A percentile compares a stretch with the other conserved stretches of the same genome.
Evolutionary conservation across 2,888 invertebrate species (phyloP).

Genomic region (Latrodectus elegans): DNA sequence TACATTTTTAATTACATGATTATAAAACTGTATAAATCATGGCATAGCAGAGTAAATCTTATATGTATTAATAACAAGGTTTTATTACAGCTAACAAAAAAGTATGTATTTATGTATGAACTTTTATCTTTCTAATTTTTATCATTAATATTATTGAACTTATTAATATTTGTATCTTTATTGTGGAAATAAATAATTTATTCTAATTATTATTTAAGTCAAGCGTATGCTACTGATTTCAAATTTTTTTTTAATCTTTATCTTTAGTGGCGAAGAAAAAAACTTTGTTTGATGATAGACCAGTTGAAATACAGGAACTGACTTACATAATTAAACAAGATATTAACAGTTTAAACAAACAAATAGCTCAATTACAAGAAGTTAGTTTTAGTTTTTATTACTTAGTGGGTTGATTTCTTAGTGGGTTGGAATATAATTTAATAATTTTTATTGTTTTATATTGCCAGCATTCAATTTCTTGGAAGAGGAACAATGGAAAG

Average conservation of each 20-base stretch:
- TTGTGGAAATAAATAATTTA: no score
- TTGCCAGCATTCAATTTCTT: conserved; percentile 16
- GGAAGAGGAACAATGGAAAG: conserved; percentile 41
- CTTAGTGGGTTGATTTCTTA: conserved; percentile 5
- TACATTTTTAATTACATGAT: no score
- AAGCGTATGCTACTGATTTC: no score
- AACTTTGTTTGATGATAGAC: conserved; percentile 96
- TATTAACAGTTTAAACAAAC: conserved; percentile 93
- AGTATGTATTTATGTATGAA: no score
- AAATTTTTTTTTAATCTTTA: conserved; percentile 20
- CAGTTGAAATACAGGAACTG: conserved; percentile 96
- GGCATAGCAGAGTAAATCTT: no score
- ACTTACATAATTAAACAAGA: conserved; percentile 98
- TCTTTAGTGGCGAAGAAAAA: conserved; percentile 95
- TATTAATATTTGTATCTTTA: no score
- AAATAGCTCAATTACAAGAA: conserved; percentile 87
- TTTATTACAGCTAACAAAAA: no score
- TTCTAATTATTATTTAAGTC: no score
- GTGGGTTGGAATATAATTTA: background rate
- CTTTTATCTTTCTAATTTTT: no score
- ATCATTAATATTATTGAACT: no score
- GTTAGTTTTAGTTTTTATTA: conserved; percentile 79
- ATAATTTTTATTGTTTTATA: background rate
- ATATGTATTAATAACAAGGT: no score
- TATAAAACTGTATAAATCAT: no score